These are phyloP conservation scores for Drosophila differens DNA, from an alignment of 2,888 invertebrate genomes.

Conservation along the genomic window DNA sequence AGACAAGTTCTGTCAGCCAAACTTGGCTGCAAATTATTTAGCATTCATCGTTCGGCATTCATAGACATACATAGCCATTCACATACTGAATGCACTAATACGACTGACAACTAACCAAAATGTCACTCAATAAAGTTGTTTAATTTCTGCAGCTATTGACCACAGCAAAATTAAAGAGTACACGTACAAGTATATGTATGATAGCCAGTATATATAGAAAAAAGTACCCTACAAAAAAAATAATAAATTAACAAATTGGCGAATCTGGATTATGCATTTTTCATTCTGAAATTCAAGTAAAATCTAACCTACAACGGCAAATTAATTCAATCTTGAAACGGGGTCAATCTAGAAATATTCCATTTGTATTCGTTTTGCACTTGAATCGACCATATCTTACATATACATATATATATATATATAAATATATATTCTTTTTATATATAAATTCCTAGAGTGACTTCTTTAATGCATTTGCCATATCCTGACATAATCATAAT, in stretches of 20 bases:
- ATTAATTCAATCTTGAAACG: neutral
- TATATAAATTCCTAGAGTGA: too few species aligned
- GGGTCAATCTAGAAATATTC: neutral
- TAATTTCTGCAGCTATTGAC: constrained; percentile 11
- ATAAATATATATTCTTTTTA: too few species aligned
- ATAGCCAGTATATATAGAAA: neutral
- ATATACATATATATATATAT: too few species aligned
- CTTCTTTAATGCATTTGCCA: neutral
- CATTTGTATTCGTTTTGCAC: neutral
- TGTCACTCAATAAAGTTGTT: constrained; percentile 41
- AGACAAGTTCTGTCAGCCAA: constrained; percentile 56
- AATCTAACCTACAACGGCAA: neutral
- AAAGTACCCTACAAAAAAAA: too few species aligned
- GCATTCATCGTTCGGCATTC: constrained; percentile 7
- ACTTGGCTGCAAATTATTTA: constrained; percentile 42
- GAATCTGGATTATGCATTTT: neutral
- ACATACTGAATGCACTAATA: constrained; percentile 32
- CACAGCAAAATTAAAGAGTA: constrained; percentile 5
- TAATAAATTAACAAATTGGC: neutral
- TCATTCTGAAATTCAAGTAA: neutral
- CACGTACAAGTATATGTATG: neutral
- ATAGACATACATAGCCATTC: constrained; percentile 9
- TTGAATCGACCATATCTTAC: too few species aligned
- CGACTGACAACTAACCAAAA: constrained; percentile 12
- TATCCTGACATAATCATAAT: neutral